Evolutionary conservation across 2,113 vertebrate genomes (phyloP).

Genomic region (Otus sunia): DNA sequence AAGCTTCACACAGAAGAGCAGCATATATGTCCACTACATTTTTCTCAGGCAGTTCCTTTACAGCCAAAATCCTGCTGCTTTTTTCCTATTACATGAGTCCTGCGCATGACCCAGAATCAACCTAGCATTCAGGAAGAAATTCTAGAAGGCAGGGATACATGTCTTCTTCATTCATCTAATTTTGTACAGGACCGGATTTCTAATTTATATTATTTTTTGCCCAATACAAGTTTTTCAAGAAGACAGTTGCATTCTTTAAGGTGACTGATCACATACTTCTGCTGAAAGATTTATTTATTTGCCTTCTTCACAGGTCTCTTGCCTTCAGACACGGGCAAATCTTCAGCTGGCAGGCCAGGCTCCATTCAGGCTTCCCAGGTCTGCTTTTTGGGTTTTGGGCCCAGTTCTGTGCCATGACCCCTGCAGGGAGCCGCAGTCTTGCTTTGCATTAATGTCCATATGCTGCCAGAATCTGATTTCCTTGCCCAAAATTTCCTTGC

Average conservation of each 20-base stretch:
- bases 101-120: fast-evolving
- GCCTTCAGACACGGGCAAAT: background rate
- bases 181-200: background rate
- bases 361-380: background rate
- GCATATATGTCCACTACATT: background rate
- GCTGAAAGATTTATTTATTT: background rate
- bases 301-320: background rate
- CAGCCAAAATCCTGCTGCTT: background rate
- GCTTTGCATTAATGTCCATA: fast-evolving
- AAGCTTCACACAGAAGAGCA: background rate
- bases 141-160: background rate
- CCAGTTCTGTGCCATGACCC: fast-evolving
- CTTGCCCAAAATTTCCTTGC: background rate
- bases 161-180: background rate
- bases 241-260: background rate
- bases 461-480: background rate
- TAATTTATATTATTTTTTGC: background rate
- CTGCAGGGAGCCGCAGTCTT: background rate
- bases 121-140: background rate
- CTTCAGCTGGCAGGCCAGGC: background rate
- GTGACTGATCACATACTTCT: background rate
- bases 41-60: background rate
- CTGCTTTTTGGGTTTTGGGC: background rate
- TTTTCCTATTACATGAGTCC: background rate
- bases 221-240: background rate